These are phyloP conservation scores for Drosophila funebris DNA, from an alignment of 1,140 invertebrate species.

Conservation along the genomic window DNA sequence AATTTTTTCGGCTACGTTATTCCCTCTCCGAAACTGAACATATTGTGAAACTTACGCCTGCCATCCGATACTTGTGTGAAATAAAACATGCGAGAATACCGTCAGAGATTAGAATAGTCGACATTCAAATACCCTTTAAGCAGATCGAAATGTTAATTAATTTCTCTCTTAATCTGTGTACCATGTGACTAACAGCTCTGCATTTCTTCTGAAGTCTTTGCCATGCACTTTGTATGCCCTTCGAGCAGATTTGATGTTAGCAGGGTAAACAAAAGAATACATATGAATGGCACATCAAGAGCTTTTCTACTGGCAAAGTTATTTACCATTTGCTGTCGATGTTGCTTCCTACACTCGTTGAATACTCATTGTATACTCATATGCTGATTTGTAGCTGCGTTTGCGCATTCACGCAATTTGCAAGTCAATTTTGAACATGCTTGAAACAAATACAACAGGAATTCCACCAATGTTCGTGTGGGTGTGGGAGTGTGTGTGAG, in stretches of 20 bases:
- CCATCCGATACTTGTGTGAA: too few species aligned
- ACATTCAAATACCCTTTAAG: background rate
- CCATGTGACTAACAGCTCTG: too few species aligned
- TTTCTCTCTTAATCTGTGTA: too few species aligned
- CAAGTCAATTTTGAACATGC: constrained; percentile 21
- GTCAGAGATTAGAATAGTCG: background rate
- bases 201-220: background rate
- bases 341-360: background rate
- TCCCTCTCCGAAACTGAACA: too few species aligned
- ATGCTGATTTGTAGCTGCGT: constrained; percentile 23
- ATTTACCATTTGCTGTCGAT: background rate
- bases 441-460: constrained; percentile 20
- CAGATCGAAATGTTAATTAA: too few species aligned
- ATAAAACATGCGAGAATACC: too few species aligned
- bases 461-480: background rate
- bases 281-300: too few species aligned
- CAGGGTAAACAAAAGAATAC: background rate
- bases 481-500: background rate
- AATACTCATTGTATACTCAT: constrained; percentile 38
- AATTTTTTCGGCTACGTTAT: too few species aligned
- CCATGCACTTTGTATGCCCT: background rate
- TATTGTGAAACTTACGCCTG: too few species aligned
- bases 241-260: background rate
- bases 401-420: constrained; percentile 55
- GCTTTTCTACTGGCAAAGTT: background rate